These are phyloP conservation scores for Drosophila paracracens DNA, from an alignment of 2,888 invertebrate species.

Conservation along the genomic window DNA sequence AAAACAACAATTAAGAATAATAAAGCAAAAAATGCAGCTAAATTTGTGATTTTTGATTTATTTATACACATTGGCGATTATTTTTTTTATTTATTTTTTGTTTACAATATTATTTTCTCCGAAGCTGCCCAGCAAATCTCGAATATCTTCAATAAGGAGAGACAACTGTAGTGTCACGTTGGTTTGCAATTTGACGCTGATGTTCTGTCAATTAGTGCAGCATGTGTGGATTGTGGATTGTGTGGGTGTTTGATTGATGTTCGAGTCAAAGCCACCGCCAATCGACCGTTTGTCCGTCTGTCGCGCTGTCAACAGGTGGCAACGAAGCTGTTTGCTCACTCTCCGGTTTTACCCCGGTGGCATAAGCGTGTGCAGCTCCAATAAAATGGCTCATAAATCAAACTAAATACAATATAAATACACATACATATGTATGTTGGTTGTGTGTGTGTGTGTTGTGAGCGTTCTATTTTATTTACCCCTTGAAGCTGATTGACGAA, in stretches of 20 bases:
- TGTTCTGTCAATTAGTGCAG: constrained; percentile 73
- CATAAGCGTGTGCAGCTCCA: constrained; percentile 27
- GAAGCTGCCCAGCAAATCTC: not conserved
- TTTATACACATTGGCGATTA: too few species aligned
- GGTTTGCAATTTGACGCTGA: constrained; percentile 63
- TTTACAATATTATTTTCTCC: too few species aligned
- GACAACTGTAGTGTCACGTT: constrained; percentile 59
- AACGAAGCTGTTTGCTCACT: constrained; percentile 46
- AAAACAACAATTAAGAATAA: not conserved
- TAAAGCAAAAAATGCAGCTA: too few species aligned
- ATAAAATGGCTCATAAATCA: constrained; percentile 76
- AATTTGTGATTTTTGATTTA: not conserved
- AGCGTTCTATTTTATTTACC: constrained; percentile 54
- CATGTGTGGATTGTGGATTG: constrained; percentile 36
- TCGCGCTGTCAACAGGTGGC: constrained; percentile 59
- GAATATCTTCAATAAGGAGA: constrained; percentile 21
- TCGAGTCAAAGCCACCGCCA: constrained; percentile 56
- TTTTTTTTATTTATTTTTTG: too few species aligned
- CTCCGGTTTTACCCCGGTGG: constrained; percentile 63
- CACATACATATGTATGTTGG: constrained; percentile 6
- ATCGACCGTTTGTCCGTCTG: constrained; percentile 14
- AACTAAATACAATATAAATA: constrained; percentile 45
- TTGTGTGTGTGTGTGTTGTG: constrained; percentile 6
- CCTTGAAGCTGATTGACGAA: constrained; percentile 46
- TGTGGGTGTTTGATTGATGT: constrained; percentile 75